A percentile compares a stretch with the other conserved stretches of the same genome.
Conservation (phyloP, 2,888 invertebrate genomes). For the Polyommatus iphigenia region DNA sequence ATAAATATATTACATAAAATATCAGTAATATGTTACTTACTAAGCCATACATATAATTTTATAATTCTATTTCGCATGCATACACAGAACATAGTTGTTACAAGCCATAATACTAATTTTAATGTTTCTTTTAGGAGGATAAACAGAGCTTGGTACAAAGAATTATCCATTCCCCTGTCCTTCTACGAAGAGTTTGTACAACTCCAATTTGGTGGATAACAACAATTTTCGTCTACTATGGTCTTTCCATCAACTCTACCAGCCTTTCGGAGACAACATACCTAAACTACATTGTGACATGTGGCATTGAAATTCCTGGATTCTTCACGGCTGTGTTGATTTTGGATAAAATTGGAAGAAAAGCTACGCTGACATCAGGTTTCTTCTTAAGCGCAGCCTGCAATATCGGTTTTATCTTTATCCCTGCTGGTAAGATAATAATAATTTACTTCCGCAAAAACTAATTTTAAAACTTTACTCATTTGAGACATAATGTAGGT, state of each 20-base stretch:
- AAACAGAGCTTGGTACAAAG: constrained; percentile 28
- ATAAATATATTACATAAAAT: background rate
- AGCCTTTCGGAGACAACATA: constrained; percentile 84
- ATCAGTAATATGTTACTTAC: background rate
- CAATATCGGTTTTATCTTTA: constrained; percentile 42
- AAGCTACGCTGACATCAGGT: constrained; percentile 48
- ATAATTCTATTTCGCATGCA: background rate
- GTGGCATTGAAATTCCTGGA: constrained; percentile 83
- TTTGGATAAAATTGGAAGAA: constrained; percentile 68
- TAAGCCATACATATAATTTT: too few species aligned
- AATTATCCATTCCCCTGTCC: constrained; percentile 58
- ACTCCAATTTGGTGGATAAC: constrained; percentile 86
- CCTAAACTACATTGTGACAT: constrained; percentile 81
- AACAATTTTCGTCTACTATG: constrained; percentile 86
- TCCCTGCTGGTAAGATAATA: constrained; percentile 44
- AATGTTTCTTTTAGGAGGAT: constrained; percentile 29
- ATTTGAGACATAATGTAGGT: background rate
- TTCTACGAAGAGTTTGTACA: constrained; percentile 77
- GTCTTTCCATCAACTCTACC: constrained; percentile 85
- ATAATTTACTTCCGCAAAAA: background rate
- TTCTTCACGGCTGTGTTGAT: constrained; percentile 79
- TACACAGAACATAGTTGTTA: background rate
- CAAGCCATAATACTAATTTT: background rate
- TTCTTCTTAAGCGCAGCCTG: constrained; percentile 41
- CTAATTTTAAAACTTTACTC: background rate